Base-by-base conservation (phyloP, 2,113 vertebrate genomes). In the Saimiri boliviensis region DNA sequence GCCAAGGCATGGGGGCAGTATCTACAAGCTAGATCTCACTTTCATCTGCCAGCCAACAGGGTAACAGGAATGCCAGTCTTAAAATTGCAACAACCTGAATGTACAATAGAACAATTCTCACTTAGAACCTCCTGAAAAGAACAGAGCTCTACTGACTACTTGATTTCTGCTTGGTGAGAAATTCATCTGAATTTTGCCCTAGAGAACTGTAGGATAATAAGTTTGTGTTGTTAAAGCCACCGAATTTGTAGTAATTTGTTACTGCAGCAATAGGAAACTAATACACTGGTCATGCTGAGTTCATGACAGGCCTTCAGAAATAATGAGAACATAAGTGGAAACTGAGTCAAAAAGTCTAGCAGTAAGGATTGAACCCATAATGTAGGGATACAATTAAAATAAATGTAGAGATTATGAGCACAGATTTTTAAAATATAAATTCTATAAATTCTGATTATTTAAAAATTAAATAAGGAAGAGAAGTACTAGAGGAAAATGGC, bases 401-500 rank as follows among this genome's bases (percentile, higher is more conserved):
- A 81, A 74, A 88, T 30, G n/a, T 52, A 42, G 42, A 35, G 23
- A 87, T 32, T 79, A 60, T 60, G 63, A 81, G 74, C 37, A 77
- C 20, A 79, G 2, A 35, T 40, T 49, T 56, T 47, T 71, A 71
- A 84, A 35, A 47, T 84, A 73, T 52, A 63, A 91, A 82, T 83
- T 84, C 14, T 45, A 20, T 47, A 79, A 93, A 80, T 35, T 17
- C 25, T 84, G 45, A 42, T 49, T 71, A 77, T n/a, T 6, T 74
- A 73, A 12, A 95, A 84, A 84, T 80, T 23, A 88, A 86, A 68
- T 76, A 90, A 86, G 52, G 49, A 86, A 91, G 45, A 71, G 42
- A 49, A 79, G 20, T 60, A 52, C 37, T 56, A 73, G 37, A 81
- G 27, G 40, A 80, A 93, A 88, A 91, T 63, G 35, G 16, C 14